Evolutionary conservation across 2,113 vertebrate species (phyloP), one percentile per base, ranked within the genome.

Genomic region (Anas platyrhynchos): DNA sequence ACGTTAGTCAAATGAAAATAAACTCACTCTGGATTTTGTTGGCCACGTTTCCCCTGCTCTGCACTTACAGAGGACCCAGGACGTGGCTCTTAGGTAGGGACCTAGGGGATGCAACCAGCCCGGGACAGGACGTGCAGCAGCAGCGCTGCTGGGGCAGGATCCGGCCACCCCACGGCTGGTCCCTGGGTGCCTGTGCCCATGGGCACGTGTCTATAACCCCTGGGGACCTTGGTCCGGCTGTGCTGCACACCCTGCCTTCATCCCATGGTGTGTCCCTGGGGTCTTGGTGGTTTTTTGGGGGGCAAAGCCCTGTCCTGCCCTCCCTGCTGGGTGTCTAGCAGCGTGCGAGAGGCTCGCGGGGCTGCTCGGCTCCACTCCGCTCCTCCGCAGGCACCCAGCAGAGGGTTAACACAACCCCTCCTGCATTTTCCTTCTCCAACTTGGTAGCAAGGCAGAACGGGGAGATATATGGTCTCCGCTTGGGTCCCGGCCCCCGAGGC

Each of bases 331-430:
- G 12, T 68, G 38, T 54, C 65, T 18, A 58, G 52, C 31, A 13
- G n/a, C 9, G 22, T 12, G 0, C 4, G 5, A 44, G 43, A 31
- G 13, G 17, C 69, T 84, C 1, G 0, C 14, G 0, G 3, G 16
- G 32, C 59, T 67, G 54, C 54, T 56, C 8, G 0, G 55, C 43
- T 91, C 26, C 16, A 2, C 34, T 32, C 52, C 1, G 1, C 52
- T 59, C 56, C 62, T 50, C 54, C 7, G 48, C 43, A 15, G 31
- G 38, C 54, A 34, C 72, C 44, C 58, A 83, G 92, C n/a, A 80
- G 21, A 88, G 56, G 74, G 85, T 95, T 88, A 95, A 89, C 5
- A 29, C 0, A 0, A 79, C 7, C 1, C 0, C n/a, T 71, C 20
- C 74, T 26, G 26, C 18, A 4, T 89, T 94, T 94, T 52, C 83